Evolutionary conservation across 1,140 invertebrate genomes (phyloP), one percentile per base, ranked within the genome.

Genomic region (Drosophila littoralis): DNA sequence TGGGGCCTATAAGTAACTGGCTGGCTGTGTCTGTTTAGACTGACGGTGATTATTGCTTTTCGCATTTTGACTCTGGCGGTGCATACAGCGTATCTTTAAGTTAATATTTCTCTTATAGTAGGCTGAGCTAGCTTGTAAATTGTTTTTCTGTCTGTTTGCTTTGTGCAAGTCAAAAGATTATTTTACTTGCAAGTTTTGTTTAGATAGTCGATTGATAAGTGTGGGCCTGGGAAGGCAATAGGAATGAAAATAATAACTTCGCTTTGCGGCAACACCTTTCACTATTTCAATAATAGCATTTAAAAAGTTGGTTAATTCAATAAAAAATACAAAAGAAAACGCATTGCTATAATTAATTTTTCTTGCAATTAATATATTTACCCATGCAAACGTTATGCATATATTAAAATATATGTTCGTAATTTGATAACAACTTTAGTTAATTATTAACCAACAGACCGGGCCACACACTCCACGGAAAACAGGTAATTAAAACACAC

Each of bases 11-110:
- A 43, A 22, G 12, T 43, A 43, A 13, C 28, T 36, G 12, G 2
- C 45, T 65, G 28, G 28, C 15, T 57, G 9, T 60, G 57, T 63
- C 48, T 57, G 59, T 50, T 52, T 68, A 57, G 79, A 51, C 73
- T 69, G 81, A 84, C 81, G 84, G 43, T 80, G 81, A 84, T 84
- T 84, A 84, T 78, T 65, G 79, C 70, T 50, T 67, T 73, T 70
- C 50, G 38, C 69, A 45, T 72, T 74, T 67, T 48, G 46, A 35
- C 57, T 65, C 54, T 61, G 75, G 68, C 54, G 57, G 63, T 70
- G 74, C 59, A 76, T 74, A 78, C 75, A 83, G 70, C 76, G 55
- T 83, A 83, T 83, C 81, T 80, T 83, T 83, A 79, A 55, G 66
- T 58, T 76, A 52, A 83, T 72, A 77, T 84, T 83, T 83, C 66